These are phyloP conservation scores for Aramus guarauna DNA, from an alignment of 2,113 vertebrate genomes.

Conservation along the genomic window DNA sequence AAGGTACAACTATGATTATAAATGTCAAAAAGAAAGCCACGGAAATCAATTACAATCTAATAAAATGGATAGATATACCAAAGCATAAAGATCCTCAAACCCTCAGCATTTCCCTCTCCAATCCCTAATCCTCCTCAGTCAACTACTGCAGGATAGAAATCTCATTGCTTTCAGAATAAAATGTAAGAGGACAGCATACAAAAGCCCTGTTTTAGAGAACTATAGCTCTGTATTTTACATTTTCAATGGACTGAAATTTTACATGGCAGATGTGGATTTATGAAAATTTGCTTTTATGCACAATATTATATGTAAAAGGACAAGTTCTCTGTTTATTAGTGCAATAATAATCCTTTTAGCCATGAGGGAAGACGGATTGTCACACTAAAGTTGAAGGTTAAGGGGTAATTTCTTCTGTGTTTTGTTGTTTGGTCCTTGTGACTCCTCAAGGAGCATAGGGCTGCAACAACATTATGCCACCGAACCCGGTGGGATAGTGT, in stretches of 20 bases:
- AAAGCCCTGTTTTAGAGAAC: neutral
- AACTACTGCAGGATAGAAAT: neutral
- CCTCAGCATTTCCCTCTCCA: neutral
- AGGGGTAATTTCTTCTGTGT: neutral
- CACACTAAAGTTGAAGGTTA: neutral
- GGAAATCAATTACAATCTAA: neutral
- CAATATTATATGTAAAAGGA: neutral
- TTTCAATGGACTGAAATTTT: neutral
- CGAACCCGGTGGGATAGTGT: too few relatives aligned
- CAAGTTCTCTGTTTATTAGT: neutral
- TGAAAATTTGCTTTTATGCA: neutral
- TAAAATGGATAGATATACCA: neutral
- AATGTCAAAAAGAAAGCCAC: neutral
- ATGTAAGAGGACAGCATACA: neutral
- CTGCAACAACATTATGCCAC: too few relatives aligned
- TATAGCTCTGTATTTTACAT: neutral
- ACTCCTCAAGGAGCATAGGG: too few relatives aligned
- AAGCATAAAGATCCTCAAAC: neutral
- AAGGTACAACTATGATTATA: neutral
- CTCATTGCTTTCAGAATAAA: neutral
- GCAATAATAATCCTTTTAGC: neutral
- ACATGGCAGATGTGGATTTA: neutral
- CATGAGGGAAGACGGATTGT: neutral
- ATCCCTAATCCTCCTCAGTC: neutral
- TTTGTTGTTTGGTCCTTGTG: too few relatives aligned